phyloP scores from a whole-genome alignment of 2,888 invertebrate species.

The Synergus gifuensis region DNA sequence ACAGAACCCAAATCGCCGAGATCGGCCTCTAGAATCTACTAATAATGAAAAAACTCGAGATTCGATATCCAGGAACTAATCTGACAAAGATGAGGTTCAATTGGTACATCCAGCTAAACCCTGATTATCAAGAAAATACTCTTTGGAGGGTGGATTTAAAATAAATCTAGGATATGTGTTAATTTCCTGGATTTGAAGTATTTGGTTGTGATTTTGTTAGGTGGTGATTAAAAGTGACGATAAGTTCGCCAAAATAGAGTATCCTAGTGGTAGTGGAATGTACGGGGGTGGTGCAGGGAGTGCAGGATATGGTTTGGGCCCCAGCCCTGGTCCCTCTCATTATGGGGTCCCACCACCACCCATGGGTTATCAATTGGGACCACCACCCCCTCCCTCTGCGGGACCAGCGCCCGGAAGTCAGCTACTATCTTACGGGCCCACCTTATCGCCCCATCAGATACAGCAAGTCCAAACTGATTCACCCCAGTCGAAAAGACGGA shows the following conservation, averaged over 20 bases:
- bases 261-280: slow-evolving; percentile 72
- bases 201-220: slow-evolving; percentile 25
- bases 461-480: slow-evolving; percentile 68
- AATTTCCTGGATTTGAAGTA: not conserved
- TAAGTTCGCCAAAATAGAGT: slow-evolving; percentile 72
- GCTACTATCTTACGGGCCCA: slow-evolving; percentile 70
- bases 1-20: slow-evolving; percentile 56
- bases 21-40: not conserved
- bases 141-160: slow-evolving; percentile 9
- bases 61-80: not conserved
- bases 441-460: slow-evolving; percentile 72
- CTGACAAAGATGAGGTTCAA: not conserved
- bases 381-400: slow-evolving; percentile 63
- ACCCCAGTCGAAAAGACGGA: slow-evolving; percentile 70
- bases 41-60: slow-evolving; percentile 22
- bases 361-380: slow-evolving; percentile 71
- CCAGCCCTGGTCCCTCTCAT: slow-evolving; percentile 71
- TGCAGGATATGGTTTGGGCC: slow-evolving; percentile 72
- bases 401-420: slow-evolving; percentile 67
- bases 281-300: slow-evolving; percentile 73
- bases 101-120: not conserved
- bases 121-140: not conserved
- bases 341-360: slow-evolving; percentile 69
- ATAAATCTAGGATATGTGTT: not conserved
- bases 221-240: slow-evolving; percentile 22